phyloP scores from a whole-genome alignment of 2,888 invertebrate species.

The Meteorus colon region DNA sequence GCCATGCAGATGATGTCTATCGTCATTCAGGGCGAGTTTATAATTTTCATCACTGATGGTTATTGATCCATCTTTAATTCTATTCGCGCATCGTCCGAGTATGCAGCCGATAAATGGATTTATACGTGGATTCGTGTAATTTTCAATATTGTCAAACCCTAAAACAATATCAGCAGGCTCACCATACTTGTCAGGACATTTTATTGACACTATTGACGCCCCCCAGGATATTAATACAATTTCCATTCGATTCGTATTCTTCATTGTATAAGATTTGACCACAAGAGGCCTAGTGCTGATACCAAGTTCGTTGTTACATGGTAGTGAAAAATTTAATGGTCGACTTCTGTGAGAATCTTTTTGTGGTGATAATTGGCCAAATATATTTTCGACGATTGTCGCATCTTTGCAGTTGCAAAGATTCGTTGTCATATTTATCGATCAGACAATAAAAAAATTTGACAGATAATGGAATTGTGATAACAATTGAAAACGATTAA shows the following conservation, averaged over 20 bases:
- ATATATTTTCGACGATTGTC: slow-evolving; percentile 60
- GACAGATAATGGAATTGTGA: background rate
- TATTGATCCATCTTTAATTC: slow-evolving; percentile 83
- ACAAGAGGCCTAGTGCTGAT: background rate
- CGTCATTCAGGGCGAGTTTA: slow-evolving; percentile 82
- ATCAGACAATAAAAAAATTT: slow-evolving; percentile 23
- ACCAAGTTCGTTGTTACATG: slow-evolving; percentile 40
- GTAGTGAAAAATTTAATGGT: slow-evolving; percentile 21
- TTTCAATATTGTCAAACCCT: slow-evolving; percentile 86
- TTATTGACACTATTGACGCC: slow-evolving; percentile 85
- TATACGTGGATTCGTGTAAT: slow-evolving; percentile 77
- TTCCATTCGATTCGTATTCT: slow-evolving; percentile 79
- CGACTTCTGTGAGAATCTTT: slow-evolving; percentile 2
- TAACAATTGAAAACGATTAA: slow-evolving; percentile 27
- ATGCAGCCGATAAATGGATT: slow-evolving; percentile 91
- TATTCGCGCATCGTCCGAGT: slow-evolving; percentile 89
- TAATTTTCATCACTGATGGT: slow-evolving; percentile 80
- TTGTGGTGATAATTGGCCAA: slow-evolving; percentile 59
- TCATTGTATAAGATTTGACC: slow-evolving; percentile 76
- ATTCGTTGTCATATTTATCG: slow-evolving; percentile 29
- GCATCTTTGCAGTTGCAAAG: slow-evolving; percentile 58
- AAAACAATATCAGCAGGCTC: slow-evolving; percentile 83
- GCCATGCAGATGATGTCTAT: slow-evolving; percentile 84
- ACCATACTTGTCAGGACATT: slow-evolving; percentile 84
- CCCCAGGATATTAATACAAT: slow-evolving; percentile 85